These are phyloP conservation scores for Eilema sororculum DNA, from an alignment of 2,888 invertebrate genomes.

Conservation along the genomic window DNA sequence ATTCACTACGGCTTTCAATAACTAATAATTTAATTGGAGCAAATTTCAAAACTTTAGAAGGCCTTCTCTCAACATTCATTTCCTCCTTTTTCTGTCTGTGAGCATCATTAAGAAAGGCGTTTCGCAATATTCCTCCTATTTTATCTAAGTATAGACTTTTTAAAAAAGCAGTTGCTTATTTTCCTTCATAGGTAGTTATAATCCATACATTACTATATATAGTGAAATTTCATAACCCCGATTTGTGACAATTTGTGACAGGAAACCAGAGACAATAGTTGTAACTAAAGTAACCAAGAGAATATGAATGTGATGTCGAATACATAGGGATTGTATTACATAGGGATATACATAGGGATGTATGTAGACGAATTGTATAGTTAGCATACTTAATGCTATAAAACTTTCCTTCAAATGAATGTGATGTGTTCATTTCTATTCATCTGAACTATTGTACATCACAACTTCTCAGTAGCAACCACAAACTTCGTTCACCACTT, in stretches of 20 bases:
- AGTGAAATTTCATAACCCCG: constrained; percentile 1
- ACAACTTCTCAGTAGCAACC: neutral
- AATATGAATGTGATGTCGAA: neutral
- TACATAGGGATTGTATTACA: no score
- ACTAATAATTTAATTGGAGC: constrained; percentile 55
- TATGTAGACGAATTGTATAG: no score
- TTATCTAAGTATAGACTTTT: neutral
- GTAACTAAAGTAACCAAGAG: neutral
- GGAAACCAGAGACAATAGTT: neutral
- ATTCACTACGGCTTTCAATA: constrained; percentile 54
- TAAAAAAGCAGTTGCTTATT: neutral
- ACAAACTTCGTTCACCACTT: neutral
- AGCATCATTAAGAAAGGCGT: neutral
- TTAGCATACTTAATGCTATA: no score
- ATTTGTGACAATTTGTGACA: constrained; percentile 1
- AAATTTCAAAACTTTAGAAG: constrained; percentile 23
- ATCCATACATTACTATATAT: neutral
- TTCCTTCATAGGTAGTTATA: neutral
- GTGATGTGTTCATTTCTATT: neutral
- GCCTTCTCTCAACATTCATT: neutral
- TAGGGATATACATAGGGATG: no score
- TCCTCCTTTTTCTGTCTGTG: neutral
- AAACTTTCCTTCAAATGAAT: no score
- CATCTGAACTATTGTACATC: no score
- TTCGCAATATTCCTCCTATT: neutral